Percentiles rank a stretch among this genome's conserved stretches.
Evolutionary conservation across 1,140 invertebrate genomes (phyloP).

Genomic region (Drosophila teissieri): DNA sequence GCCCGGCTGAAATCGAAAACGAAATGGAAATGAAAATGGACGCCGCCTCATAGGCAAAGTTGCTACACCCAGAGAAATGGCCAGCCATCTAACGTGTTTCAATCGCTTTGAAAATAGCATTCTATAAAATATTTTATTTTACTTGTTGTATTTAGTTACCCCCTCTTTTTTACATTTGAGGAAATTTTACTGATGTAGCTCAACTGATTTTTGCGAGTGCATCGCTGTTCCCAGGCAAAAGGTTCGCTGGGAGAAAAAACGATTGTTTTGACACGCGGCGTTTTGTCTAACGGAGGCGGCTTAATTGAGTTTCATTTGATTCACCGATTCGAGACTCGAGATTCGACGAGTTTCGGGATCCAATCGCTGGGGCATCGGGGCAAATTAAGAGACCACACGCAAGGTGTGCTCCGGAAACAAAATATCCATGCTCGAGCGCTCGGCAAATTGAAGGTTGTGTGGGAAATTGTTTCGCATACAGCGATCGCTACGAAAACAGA

Average conservation of each 20-base stretch:
- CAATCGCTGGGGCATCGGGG: constrained; percentile 30
- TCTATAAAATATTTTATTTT: no score
- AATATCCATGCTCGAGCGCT: constrained; percentile 47
- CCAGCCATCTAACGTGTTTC: background rate
- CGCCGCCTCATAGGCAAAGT: constrained; percentile 42
- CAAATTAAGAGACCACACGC: constrained; percentile 68
- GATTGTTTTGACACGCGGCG: constrained; percentile 80
- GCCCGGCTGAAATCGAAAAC: constrained; percentile 68
- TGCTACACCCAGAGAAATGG: constrained; percentile 16
- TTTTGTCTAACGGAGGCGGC: constrained; percentile 73
- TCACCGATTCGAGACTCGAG: constrained; percentile 21
- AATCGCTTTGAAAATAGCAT: background rate
- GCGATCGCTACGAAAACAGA: constrained; percentile 13
- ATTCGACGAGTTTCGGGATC: constrained; percentile 12
- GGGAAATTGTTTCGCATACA: constrained; percentile 58
- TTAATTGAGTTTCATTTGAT: constrained; percentile 75
- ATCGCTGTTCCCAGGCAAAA: constrained; percentile 10
- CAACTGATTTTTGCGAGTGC: constrained; percentile 14
- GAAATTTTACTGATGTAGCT: no score
- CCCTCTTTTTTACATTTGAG: no score
- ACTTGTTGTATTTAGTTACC: no score
- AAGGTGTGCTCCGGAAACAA: constrained; percentile 56
- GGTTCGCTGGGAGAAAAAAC: constrained; percentile 34
- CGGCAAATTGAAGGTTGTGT: constrained; percentile 68
- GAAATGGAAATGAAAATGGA: constrained; percentile 72